Evolutionary conservation across 2,888 invertebrate species (phyloP), one percentile per base, ranked within the genome.

Genomic region (Coenonympha arcania): DNA sequence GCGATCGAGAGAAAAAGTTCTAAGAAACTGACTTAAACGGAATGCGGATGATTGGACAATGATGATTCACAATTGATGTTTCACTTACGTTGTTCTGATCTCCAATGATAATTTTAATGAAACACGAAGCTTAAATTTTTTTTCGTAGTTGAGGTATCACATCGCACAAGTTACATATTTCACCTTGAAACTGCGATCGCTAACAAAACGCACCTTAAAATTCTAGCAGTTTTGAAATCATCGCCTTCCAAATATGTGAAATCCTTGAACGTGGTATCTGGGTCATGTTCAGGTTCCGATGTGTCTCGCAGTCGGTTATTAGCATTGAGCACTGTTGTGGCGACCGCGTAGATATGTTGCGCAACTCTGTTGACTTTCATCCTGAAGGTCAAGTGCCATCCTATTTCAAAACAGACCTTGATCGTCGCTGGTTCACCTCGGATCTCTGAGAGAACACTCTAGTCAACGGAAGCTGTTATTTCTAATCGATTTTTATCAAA

Each of bases 381-480:
- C 83, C 84, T 76, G 83, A 84, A 84, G 86, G 86, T 86, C 85
- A 85, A 84, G 84, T 76, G 71, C 80, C 85, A 85, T 86, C 85
- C 85, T 86, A 86, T 84, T 85, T 84, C 85, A 82, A 84, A 82
- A 83, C 68, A 73, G 69, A 85, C 84, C 85, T 85, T 84, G 83
- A 69, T 70, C 75, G 71, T 68, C 71, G 78, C 80, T 84, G 72
- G 84, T 76, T 85, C 76, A 80, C 84, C 85, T 85, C 85, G 83
- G 63, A 66, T 62, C 61, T 68, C 63, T 68, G 66, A 64, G 65
- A 76, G 71, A 76, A 75, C 69, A 67, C 66, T 60, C 71, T 61
- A 77, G 67, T 71, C 73, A 79, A 76, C 80, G 82, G 82, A 83
- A 84, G 78, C 77, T 68, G 73, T 73, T 68, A 71, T 68, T 68